Evolutionary conservation across 2,888 invertebrate genomes (phyloP).

Genomic region (Griposia aprilina): DNA sequence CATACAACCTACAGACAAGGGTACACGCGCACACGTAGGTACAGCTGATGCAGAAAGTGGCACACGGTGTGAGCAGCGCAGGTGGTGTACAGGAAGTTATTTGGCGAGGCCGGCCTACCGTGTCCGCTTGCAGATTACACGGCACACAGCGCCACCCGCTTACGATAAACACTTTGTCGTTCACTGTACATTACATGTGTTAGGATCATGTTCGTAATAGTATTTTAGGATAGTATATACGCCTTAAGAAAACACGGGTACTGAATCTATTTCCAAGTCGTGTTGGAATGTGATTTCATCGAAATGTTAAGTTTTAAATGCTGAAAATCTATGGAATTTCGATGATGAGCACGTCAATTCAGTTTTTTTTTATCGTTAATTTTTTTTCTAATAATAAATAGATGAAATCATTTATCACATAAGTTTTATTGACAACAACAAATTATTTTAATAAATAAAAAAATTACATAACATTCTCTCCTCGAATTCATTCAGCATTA

Average conservation of each 20-base stretch:
- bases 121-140: conserved; percentile 80
- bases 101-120: conserved; percentile 74
- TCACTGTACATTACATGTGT: conserved; percentile 32
- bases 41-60: conserved; percentile 69
- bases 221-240: background rate
- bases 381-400: no score
- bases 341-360: background rate
- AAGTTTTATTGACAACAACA: background rate
- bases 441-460: background rate
- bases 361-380: no score
- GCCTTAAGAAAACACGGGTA: background rate
- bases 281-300: background rate
- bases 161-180: conserved; percentile 61
- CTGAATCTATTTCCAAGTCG: background rate
- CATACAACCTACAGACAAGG: conserved; percentile 24
- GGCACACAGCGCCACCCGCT: conserved; percentile 39
- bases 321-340: background rate
- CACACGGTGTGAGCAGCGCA: conserved; percentile 65
- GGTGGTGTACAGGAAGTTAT: conserved; percentile 80
- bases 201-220: background rate
- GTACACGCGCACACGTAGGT: conserved; percentile 32
- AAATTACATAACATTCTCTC: background rate
- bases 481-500: conserved; percentile 4
- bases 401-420: background rate
- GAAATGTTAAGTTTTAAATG: background rate